Base-by-base conservation (phyloP, 2,797 vertebrate species). In the Erithacus rubecula region DNA sequence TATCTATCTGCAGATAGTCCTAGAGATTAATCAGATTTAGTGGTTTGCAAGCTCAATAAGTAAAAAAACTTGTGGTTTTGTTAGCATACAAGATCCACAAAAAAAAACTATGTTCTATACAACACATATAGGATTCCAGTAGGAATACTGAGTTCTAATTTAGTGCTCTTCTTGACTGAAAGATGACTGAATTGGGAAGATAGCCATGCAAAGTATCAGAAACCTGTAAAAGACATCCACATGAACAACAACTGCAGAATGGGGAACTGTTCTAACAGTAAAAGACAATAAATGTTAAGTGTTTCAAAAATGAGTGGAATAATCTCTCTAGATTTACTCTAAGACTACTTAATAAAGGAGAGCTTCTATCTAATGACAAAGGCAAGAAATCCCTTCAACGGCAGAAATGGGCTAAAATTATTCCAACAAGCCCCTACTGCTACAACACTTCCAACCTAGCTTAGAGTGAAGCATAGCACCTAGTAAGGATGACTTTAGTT, bases 351-450 rank as follows among this genome's bases (percentile, higher is more conserved):
- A 24, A 30, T n/a, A 69, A 77, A 69, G 15, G 24, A 83, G 32
- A 81, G 49, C 11, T 70, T 34, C 4, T 46, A 46, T 64, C 55
- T 24, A 15, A 56, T 18, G 29, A 69, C 4, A 10, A 87, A 5
- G 17, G 11, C 29, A 77, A 58, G 52, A 69, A 87, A 80, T 44
- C 8, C 23, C 22, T 71, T 37, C 15, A 68, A 49, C 4, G 15
- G 44, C 17, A 71, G 34, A 62, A 82, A 67, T 1, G 23, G 17
- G 7, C 14, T 76, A 64, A 72, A 87, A 15, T 14, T 3, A 56
- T 39, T 55, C 22, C 23, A 70, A 70, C 1, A 1, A 52, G 10
- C 30, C 13, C 7, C 55, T 41, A 65, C 6, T 0, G 0, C 53
- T 67, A 52, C 3, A 62, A 27, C 7, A 67, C 6, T n/a, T 77